Evolutionary conservation across 1,140 invertebrate species (phyloP).

Genomic region (Portunus trituberculatus): DNA sequence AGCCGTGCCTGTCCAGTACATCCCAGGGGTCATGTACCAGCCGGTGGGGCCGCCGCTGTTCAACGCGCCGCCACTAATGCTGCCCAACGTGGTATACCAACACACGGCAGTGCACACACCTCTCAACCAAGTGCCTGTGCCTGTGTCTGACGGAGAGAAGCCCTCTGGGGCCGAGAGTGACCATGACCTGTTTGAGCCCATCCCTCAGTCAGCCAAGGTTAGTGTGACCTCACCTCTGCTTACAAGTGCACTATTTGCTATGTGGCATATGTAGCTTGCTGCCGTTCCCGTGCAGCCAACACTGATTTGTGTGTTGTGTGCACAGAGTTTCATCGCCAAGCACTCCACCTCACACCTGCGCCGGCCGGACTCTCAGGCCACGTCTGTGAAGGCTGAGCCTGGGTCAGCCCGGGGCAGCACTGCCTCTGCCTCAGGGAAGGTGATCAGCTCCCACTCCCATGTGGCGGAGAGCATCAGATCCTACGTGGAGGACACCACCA

Average conservation of each 20-base stretch:
- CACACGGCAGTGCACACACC: constrained; percentile 70
- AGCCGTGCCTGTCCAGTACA: constrained; percentile 81
- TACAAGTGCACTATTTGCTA: too few relatives aligned
- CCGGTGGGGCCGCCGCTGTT: constrained; percentile 80
- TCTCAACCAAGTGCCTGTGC: constrained; percentile 35
- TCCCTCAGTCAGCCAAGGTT: constrained; percentile 39
- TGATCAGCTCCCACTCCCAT: constrained; percentile 73
- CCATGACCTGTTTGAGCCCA: constrained; percentile 55
- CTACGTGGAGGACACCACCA: constrained; percentile 63
- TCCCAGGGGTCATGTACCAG: constrained; percentile 83
- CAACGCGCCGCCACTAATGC: constrained; percentile 81
- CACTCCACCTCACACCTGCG: constrained; percentile 50
- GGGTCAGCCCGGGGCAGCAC: constrained; percentile 83
- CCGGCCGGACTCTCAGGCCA: constrained; percentile 83
- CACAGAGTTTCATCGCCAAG: constrained; percentile 50
- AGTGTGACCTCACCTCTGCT: neutral
- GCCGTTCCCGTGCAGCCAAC: too few relatives aligned
- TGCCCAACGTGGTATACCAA: constrained; percentile 80
- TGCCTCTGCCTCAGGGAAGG: constrained; percentile 80
- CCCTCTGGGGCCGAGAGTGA: constrained; percentile 63
- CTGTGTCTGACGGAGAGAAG: constrained; percentile 59
- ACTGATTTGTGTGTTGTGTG: neutral
- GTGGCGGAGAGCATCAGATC: constrained; percentile 73
- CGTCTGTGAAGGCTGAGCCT: constrained; percentile 85
- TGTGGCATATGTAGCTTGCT: too few relatives aligned